Base-by-base conservation (phyloP, 2,113 vertebrate genomes). In the Spilogale gracilis region DNA sequence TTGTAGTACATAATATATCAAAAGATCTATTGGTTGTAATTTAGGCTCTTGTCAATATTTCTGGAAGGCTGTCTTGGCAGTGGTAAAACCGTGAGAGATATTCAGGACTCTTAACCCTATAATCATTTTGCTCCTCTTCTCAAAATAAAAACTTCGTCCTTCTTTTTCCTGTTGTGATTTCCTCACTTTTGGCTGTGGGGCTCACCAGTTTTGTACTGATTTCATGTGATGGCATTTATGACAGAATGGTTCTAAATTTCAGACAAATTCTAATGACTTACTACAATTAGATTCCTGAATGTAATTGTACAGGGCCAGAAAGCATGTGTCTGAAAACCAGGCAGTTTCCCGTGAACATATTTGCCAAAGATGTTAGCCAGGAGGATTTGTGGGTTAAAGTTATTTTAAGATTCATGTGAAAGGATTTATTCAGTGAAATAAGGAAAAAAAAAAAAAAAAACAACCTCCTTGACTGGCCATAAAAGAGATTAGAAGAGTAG, bases 11-110 rank as follows among this genome's bases (percentile, higher is more conserved):
- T 97, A 95, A 95, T 91, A 97, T 79, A 65, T 96, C 89, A 97
- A 93, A 96, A 97, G 97, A 96, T 95, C 96, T 67, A 60, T 98
- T 93, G 71, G 89, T 97, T 98, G 90, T 93, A 92, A 90, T 85
- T 95, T 88, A 96, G 71, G 60, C 97, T 98, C 91, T 91, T 93
- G n/a, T 79, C 27, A 89, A 89, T 97, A 5, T 92, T 98, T 97
- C 95, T 96, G 80, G 96, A 96, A 97, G 65, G 43, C 86, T 94
- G 50, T 97, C 89, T 69, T 79, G 73, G 52, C 84, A 96, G 6
- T 50, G 60, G 76, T 91, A 58, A 54, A n/a, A 6, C 50, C 25
- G 61, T 87, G 86, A 67, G 69, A 96, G 54, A 54, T 95, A 83
- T 79, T 90, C 23, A 65, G n/a, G 54, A 76, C 58, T 93, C 54